Conservation (phyloP, 2,113 vertebrate species). For the Hyaena hyaena region DNA sequence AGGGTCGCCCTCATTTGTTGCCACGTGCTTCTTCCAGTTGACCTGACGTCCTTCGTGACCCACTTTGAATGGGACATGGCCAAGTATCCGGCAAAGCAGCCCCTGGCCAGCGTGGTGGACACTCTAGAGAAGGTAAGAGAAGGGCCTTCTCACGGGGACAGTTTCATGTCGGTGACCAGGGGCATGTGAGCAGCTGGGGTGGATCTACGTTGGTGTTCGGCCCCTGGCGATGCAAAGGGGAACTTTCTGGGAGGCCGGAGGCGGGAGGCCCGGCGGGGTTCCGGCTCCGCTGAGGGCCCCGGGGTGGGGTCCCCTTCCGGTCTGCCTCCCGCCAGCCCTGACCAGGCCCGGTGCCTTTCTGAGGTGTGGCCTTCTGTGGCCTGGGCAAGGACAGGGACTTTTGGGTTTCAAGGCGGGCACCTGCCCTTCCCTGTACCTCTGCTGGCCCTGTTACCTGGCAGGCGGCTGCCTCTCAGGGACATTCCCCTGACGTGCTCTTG, state of each 20-base stretch:
- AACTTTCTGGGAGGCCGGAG: neutral
- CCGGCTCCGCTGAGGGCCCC: neutral
- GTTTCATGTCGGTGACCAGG: accelerated
- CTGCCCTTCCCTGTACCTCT: neutral
- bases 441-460: accelerated
- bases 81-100: constrained; percentile 94
- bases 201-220: accelerated
- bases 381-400: neutral
- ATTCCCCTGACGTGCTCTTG: neutral
- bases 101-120: constrained; percentile 92
- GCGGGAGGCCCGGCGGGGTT: accelerated
- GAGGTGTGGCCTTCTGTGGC: neutral
- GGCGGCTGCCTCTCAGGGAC: neutral
- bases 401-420: neutral
- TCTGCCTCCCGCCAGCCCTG: neutral
- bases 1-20: accelerated
- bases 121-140: constrained; percentile 93
- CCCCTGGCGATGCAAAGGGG: neutral
- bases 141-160: neutral
- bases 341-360: neutral
- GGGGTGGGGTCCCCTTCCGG: too few relatives aligned
- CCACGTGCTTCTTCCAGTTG: constrained; percentile 86
- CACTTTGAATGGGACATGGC: constrained; percentile 98
- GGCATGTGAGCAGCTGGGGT: accelerated
- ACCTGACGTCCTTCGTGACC: constrained; percentile 92